Conservation (phyloP, 1,140 invertebrate genomes). For the Venturia canescens region DNA sequence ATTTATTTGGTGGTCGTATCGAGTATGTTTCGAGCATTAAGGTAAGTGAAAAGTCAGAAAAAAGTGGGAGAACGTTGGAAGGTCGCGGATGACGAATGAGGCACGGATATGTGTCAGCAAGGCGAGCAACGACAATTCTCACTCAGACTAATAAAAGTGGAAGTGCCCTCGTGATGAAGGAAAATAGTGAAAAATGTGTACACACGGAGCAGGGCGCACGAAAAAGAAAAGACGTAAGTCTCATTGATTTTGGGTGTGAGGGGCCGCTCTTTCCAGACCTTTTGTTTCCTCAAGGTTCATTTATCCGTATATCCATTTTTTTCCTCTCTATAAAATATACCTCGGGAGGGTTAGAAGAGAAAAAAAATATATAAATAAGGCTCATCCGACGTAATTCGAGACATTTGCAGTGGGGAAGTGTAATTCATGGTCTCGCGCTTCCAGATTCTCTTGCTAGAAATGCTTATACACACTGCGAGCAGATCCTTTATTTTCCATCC, state of each 20-base stretch:
- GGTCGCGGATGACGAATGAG: constrained; percentile 34
- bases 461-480: constrained; percentile 22
- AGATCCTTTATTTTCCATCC: constrained; percentile 53
- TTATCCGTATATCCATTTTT: not conserved
- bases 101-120: not conserved
- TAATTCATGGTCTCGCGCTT: constrained; percentile 51
- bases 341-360: not conserved
- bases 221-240: not conserved
- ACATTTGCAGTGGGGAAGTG: constrained; percentile 46
- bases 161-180: not conserved
- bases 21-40: not conserved
- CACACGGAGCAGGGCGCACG: not conserved
- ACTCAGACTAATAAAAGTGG: constrained; percentile 20
- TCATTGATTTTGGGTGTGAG: too few species aligned
- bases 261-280: too few species aligned
- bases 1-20: too few species aligned
- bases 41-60: not conserved
- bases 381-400: constrained; percentile 56
- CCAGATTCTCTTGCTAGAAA: constrained; percentile 37
- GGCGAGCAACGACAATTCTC: constrained; percentile 15
- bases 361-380: constrained; percentile 51
- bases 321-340: too few species aligned
- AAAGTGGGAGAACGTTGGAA: not conserved
- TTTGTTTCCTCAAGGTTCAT: not conserved
- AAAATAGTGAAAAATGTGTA: not conserved